Evolutionary conservation across 2,888 invertebrate species (phyloP), one percentile per base, ranked within the genome.

Genomic region (Cataglyphis albicans): DNA sequence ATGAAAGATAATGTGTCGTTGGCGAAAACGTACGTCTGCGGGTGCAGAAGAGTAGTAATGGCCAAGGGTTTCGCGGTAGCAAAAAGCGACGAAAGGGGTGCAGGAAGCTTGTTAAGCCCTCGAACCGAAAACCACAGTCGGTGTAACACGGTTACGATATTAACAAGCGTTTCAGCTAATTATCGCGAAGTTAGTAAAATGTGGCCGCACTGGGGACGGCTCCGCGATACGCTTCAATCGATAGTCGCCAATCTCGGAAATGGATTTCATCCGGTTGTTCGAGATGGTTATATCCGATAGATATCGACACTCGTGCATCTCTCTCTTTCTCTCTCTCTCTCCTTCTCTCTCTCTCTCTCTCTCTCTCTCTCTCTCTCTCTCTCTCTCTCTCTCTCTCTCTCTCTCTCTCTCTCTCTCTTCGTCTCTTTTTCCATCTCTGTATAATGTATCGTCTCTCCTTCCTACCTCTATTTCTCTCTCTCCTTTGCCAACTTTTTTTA

Each of bases 191-290:
- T 80, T 80, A 72, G 44, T 59, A 80, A 70, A 80, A 72, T 59
- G 72, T 44, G 57, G 21, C 21, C 63, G 41, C 52, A 38, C 2
- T 18, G 70, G 57, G 18, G 12, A 21, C 57, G n/a, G 38, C 18
- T 21, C 15, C 55, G 52, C 59, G 44, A 59, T 72, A 59, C 59
- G 44, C 57, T 35, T 72, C 78, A 80, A 80, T 80, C 78, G 72
- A 80, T 80, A 80, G 59, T 80, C 78, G 25, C 78, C 78, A 80
- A 80, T 80, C 78, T 72, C 72, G 78, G 78, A 80, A 80, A 80
- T 80, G 72, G 59, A 80, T 80, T 80, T 80, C 72, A 70, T 70
- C 44, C 57, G 70, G 72, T 80, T 72, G 78, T 72, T 80, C 57
- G 78, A 72, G 57, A 59, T 59, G 70, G 59, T 80, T 80, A 80